These are phyloP conservation scores for Dasysyrphus tricinctus DNA, from an alignment of 2,888 invertebrate genomes.

Conservation along the genomic window DNA sequence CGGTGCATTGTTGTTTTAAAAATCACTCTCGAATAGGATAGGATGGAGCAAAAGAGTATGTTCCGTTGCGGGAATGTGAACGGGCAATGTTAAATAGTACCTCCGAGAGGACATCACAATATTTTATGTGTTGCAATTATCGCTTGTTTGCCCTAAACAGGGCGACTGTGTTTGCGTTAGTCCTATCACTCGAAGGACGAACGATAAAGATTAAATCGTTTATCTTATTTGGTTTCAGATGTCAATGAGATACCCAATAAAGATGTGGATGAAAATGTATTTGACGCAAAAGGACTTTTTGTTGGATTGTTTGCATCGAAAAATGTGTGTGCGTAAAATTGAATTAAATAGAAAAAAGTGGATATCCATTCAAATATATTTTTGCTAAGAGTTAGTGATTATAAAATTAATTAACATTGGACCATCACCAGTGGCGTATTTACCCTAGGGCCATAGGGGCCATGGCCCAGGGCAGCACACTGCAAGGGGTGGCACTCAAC, in stretches of 20 bases:
- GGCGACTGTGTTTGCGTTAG: conserved; percentile 36
- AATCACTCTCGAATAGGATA: background rate
- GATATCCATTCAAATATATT: too few species aligned
- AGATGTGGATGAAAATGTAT: background rate
- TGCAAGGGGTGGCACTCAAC: too few species aligned
- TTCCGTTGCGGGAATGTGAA: conserved; percentile 35
- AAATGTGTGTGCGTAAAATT: too few species aligned
- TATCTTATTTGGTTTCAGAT: conserved; percentile 52
- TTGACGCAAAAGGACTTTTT: background rate
- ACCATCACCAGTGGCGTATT: too few species aligned
- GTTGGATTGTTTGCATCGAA: background rate
- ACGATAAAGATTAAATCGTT: conserved; percentile 57
- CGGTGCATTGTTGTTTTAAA: conserved; percentile 53
- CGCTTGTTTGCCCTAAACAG: conserved; percentile 55
- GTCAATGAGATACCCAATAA: conserved; percentile 22
- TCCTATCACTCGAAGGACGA: conserved; percentile 28
- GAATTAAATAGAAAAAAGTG: too few species aligned
- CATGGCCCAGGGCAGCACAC: too few species aligned
- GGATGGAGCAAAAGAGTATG: conserved; percentile 32
- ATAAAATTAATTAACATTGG: too few species aligned
- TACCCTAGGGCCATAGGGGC: too few species aligned
- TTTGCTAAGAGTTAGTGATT: too few species aligned
- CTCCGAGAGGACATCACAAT: conserved; percentile 69
- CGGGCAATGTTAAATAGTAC: conserved; percentile 57
- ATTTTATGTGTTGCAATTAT: conserved; percentile 71